A percentile compares a stretch with the other conserved stretches of the same genome.
phyloP scores from a whole-genome alignment of 35 echinoderm and acorn worm genomes.

The Eucidaris tribuloides region DNA sequence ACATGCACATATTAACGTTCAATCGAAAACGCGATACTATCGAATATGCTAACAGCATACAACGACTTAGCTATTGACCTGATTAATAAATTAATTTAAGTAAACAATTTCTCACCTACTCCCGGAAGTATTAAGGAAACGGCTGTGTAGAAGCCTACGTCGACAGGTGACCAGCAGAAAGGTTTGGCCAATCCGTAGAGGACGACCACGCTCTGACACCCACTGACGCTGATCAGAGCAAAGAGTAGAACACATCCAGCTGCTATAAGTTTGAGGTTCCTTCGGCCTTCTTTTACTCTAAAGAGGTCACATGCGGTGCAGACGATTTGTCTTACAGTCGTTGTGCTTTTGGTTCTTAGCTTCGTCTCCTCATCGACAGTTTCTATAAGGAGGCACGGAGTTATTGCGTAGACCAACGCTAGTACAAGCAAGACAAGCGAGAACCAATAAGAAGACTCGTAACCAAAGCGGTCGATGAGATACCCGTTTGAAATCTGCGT shows the following conservation, averaged over 20 bases:
- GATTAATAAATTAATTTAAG: no score
- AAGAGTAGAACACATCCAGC: constrained; percentile 41
- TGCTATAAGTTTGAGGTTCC: constrained; percentile 27
- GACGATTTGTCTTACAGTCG: constrained; percentile 8
- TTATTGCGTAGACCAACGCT: constrained; percentile 9
- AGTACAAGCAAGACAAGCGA: constrained; percentile 19
- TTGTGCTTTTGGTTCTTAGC: background rate
- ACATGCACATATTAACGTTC: no score
- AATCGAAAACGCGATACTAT: no score
- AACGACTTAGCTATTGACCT: no score
- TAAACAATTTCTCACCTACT: constrained; percentile 46
- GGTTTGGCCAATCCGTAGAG: constrained; percentile 43
- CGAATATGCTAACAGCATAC: no score
- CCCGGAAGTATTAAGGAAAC: constrained; percentile 20
- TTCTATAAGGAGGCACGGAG: constrained; percentile 38
- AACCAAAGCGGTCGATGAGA: constrained; percentile 25
- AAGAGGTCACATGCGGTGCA: constrained; percentile 36
- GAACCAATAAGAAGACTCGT: constrained; percentile 27
- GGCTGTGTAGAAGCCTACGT: constrained; percentile 38
- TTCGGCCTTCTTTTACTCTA: constrained; percentile 4
- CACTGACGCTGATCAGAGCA: background rate
- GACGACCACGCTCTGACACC: background rate
- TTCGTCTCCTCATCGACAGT: constrained; percentile 22
- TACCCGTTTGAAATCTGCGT: constrained; percentile 45
- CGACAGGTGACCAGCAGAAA: constrained; percentile 43